These are phyloP conservation scores for Agrochola litura DNA, from an alignment of 2,888 invertebrate species.

Conservation along the genomic window DNA sequence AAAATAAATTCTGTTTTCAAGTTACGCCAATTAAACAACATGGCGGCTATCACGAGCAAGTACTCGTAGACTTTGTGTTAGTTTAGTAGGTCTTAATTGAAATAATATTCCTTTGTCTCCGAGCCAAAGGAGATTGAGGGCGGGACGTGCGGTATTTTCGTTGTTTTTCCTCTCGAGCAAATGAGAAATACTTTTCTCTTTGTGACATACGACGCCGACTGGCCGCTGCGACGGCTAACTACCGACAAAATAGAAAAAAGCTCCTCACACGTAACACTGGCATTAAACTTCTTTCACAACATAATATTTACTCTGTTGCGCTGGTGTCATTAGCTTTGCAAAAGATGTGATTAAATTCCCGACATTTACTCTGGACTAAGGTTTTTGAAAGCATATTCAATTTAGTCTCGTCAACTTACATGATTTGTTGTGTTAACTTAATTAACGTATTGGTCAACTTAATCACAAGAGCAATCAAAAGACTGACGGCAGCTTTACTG, in stretches of 20 bases:
- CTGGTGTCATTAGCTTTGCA: slow-evolving; percentile 41
- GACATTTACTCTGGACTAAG: slow-evolving; percentile 38
- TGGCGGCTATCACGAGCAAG: slow-evolving; percentile 70
- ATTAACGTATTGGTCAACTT: slow-evolving; percentile 5
- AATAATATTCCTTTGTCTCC: slow-evolving; percentile 86
- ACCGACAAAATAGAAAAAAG: slow-evolving; percentile 71
- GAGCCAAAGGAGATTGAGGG: slow-evolving; percentile 83
- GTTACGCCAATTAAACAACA: slow-evolving; percentile 72
- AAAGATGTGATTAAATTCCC: slow-evolving; percentile 66
- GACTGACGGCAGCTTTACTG: slow-evolving; percentile 13
- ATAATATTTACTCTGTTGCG: slow-evolving; percentile 57
- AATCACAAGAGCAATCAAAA: neutral
- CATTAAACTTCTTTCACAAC: slow-evolving; percentile 64
- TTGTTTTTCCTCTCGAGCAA: slow-evolving; percentile 82
- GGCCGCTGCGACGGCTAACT: slow-evolving; percentile 75
- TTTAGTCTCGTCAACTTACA: slow-evolving; percentile 14
- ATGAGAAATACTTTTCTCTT: slow-evolving; percentile 87
- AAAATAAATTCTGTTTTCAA: slow-evolving; percentile 59
- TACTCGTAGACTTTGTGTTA: slow-evolving; percentile 73
- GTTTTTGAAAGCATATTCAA: slow-evolving; percentile 3
- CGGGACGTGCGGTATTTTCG: slow-evolving; percentile 80
- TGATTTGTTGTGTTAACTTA: slow-evolving; percentile 3
- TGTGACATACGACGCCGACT: slow-evolving; percentile 84
- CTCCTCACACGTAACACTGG: slow-evolving; percentile 61
- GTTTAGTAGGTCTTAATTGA: slow-evolving; percentile 82